A percentile compares a stretch with the other conserved stretches of the same genome.
Evolutionary conservation across 2,888 invertebrate genomes (phyloP).

Genomic region (Tineola bisselliella): DNA sequence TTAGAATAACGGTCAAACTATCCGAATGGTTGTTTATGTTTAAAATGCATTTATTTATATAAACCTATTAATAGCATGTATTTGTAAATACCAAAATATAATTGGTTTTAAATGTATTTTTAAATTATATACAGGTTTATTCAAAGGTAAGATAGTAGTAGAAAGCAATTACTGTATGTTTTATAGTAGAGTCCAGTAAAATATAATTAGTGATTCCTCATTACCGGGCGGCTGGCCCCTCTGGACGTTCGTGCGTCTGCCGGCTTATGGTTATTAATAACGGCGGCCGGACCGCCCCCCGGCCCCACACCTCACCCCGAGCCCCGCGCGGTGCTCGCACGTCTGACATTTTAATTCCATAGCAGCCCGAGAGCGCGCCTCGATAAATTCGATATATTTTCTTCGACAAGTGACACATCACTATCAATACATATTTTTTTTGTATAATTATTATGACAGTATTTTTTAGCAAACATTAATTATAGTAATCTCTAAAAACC

Average conservation of each 20-base stretch:
- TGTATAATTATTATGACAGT: too few species aligned
- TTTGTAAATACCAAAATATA: not conserved
- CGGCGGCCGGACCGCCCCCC: conserved; percentile 40
- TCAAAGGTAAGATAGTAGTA: not conserved
- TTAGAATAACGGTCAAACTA: conserved; percentile 5
- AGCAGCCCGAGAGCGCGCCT: conserved; percentile 22
- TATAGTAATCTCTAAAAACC: too few species aligned
- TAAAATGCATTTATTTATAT: not conserved
- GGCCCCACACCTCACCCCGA: conserved; percentile 25
- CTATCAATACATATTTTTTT: conserved; percentile 23
- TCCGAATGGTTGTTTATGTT: conserved; percentile 6
- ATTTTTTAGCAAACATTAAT: too few species aligned
- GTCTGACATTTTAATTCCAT: conserved; percentile 67
- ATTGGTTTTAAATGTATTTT: not conserved
- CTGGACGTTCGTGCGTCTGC: conserved; percentile 68
- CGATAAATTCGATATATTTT: conserved; percentile 42
- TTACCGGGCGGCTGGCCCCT: conserved; percentile 63
- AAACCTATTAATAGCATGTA: not conserved
- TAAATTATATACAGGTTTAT: not conserved
- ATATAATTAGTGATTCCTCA: conserved; percentile 69
- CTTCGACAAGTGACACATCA: conserved; percentile 26
- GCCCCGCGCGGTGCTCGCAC: conserved; percentile 41
- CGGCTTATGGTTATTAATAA: conserved; percentile 69
- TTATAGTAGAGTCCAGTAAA: conserved; percentile 62
- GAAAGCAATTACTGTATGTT: conserved; percentile 41